Conservation (phyloP, 1,140 invertebrate species). For the Zelostemma sp. region DNA sequence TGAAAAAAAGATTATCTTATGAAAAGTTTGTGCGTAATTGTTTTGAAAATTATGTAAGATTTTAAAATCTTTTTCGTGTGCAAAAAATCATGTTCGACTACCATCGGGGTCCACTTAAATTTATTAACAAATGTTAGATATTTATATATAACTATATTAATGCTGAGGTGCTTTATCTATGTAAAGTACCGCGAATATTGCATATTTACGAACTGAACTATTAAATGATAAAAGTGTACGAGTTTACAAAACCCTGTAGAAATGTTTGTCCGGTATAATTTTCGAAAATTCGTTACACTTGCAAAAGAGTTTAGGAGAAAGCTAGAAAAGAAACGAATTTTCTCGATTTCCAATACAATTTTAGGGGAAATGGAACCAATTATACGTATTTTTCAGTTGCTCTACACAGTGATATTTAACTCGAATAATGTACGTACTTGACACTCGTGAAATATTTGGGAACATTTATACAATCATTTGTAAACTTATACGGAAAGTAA, state of each 20-base stretch:
- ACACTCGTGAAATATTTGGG: no score
- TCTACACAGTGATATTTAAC: not conserved
- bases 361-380: no score
- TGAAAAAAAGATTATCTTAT: no score
- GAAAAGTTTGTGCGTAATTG: no score
- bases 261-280: no score
- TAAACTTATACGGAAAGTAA: no score
- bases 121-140: slow-evolving; percentile 41
- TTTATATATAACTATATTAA: slow-evolving; percentile 22
- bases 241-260: not conserved
- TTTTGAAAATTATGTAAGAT: slow-evolving; percentile 1
- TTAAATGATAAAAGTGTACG: not conserved
- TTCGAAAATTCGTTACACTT: no score
- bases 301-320: no score
- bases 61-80: slow-evolving; percentile 41
- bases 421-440: no score
- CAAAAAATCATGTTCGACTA: slow-evolving; percentile 54
- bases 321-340: no score
- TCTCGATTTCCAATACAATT: no score
- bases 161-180: slow-evolving; percentile 11
- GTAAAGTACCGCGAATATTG: not conserved
- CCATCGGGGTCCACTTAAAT: slow-evolving; percentile 61
- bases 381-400: not conserved
- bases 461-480: no score
- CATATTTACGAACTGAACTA: not conserved